Conservation (phyloP, 2,888 invertebrate species). For the Hydropsyche betteni region DNA sequence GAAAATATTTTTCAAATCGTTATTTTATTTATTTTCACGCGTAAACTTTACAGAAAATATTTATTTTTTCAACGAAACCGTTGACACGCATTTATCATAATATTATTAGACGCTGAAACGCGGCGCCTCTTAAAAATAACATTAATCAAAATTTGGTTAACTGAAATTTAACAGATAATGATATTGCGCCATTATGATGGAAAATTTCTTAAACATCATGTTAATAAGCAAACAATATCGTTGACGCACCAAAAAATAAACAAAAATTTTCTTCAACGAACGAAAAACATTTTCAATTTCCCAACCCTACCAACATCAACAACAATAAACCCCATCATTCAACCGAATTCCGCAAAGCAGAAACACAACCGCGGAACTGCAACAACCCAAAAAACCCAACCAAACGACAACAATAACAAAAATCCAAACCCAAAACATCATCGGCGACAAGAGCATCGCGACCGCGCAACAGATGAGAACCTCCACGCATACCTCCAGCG, state of each 20-base stretch:
- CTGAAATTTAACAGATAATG: background rate
- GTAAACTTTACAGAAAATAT: background rate
- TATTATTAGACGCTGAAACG: conserved; percentile 5
- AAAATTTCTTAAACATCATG: background rate
- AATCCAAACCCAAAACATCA: background rate
- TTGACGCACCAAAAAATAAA: no score
- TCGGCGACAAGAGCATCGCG: background rate
- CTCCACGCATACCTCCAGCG: background rate
- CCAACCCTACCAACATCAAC: no score
- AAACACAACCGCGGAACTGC: no score
- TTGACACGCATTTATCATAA: conserved; percentile 11
- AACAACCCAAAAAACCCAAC: no score
- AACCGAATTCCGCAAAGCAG: no score
- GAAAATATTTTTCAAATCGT: no score
- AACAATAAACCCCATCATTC: no score
- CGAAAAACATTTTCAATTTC: no score
- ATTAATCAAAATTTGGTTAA: background rate
- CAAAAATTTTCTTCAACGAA: no score
- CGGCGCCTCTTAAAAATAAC: background rate
- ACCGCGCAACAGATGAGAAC: conserved; percentile 17
- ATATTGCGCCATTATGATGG: background rate
- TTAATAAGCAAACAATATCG: background rate
- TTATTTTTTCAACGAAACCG: background rate
- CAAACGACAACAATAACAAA: no score
- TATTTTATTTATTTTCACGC: no score